phyloP scores from a whole-genome alignment of 2,797 vertebrate genomes.

The Danionella dracula region DNA sequence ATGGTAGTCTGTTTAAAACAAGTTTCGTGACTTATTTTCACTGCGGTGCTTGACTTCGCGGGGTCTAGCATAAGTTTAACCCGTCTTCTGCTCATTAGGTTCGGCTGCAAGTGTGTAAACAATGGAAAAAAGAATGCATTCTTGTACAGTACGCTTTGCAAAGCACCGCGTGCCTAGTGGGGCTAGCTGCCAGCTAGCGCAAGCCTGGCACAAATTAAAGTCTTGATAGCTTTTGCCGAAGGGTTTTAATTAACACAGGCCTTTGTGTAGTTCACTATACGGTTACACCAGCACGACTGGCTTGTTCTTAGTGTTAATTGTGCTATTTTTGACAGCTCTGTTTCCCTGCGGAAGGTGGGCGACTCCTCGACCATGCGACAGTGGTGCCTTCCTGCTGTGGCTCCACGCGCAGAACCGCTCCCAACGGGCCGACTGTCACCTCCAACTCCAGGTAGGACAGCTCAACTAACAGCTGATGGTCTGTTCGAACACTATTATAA shows the following conservation, averaged over 20 bases:
- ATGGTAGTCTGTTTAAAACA: not conserved
- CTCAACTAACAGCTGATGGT: too few species aligned
- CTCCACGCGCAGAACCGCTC: constrained; percentile 70
- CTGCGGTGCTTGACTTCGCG: not conserved
- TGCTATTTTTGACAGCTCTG: constrained; percentile 37
- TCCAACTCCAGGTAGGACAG: constrained; percentile 62
- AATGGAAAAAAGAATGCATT: constrained; percentile 4
- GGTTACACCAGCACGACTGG: not conserved
- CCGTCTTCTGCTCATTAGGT: not conserved
- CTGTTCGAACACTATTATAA: too few species aligned
- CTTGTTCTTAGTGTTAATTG: not conserved
- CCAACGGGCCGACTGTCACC: constrained; percentile 69
- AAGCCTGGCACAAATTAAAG: constrained; percentile 51
- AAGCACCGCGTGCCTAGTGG: constrained; percentile 26
- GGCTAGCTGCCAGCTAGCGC: constrained; percentile 49
- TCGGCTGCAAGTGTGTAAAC: constrained; percentile 7
- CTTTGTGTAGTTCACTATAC: not conserved
- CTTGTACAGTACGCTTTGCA: not conserved
- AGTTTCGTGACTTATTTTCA: not conserved
- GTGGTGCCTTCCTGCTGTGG: constrained; percentile 75
- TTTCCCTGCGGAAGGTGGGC: constrained; percentile 50
- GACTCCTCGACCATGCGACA: constrained; percentile 73
- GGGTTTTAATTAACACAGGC: not conserved
- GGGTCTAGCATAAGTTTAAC: not conserved
- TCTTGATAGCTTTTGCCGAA: not conserved